Conservation (phyloP, 2,888 invertebrate species). For the Archaeoteleia sp. region DNA sequence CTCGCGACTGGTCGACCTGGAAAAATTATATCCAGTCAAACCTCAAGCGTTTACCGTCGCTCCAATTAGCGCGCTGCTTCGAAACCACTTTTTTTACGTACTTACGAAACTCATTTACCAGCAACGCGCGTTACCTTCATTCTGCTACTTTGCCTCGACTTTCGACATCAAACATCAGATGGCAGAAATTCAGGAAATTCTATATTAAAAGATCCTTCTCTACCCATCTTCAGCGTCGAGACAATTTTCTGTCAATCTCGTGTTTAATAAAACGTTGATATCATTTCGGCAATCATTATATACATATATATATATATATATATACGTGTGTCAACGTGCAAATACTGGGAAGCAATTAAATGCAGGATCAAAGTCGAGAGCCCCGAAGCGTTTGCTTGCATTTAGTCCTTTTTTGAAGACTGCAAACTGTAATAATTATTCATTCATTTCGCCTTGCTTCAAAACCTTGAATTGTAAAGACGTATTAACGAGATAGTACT, state of each 20-base stretch:
- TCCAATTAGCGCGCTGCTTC: constrained; percentile 47
- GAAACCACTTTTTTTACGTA: constrained; percentile 1
- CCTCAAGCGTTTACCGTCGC: constrained; percentile 21
- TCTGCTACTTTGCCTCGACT: too few species aligned
- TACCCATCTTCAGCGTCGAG: neutral
- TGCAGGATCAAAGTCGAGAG: constrained; percentile 5
- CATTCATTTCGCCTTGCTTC: constrained; percentile 9
- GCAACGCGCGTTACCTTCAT: too few species aligned
- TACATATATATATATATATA: too few species aligned
- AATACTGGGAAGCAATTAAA: constrained; percentile 5
- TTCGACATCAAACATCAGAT: too few species aligned
- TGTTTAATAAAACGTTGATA: neutral
- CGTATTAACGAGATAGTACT: constrained; percentile 64
- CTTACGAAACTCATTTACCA: constrained; percentile 1
- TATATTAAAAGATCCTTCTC: too few species aligned
- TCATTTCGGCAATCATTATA: neutral
- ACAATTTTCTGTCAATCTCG: neutral
- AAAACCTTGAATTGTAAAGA: constrained; percentile 28
- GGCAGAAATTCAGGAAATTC: too few species aligned
- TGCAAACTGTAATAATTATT: constrained; percentile 9
- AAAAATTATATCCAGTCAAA: constrained; percentile 55
- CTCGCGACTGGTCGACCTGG: constrained; percentile 1
- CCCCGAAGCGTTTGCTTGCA: neutral
- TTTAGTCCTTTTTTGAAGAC: neutral
- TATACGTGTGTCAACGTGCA: neutral